phyloP scores from a whole-genome alignment of 2,888 invertebrate species.

The Tetanocera ferruginea region DNA sequence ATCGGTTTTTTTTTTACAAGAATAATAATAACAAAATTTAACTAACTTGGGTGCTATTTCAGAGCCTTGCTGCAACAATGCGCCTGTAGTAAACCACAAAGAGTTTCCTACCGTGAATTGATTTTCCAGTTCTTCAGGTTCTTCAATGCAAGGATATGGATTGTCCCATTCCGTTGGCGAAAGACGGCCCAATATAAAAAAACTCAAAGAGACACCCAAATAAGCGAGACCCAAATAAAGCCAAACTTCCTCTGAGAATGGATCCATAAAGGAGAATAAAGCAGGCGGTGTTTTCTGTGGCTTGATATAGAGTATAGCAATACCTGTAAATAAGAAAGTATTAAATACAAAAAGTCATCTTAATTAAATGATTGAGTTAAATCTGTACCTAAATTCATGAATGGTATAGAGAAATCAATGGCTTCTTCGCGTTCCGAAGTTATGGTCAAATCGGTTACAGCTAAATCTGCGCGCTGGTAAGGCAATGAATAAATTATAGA shows the following conservation, averaged over 20 bases:
- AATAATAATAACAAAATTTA: too few species aligned
- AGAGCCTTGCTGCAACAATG: constrained; percentile 87
- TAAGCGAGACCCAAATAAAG: constrained; percentile 85
- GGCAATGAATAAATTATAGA: constrained; percentile 7
- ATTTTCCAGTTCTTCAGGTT: constrained; percentile 86
- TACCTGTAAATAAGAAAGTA: constrained; percentile 72
- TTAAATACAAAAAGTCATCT: neutral
- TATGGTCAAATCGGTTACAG: constrained; percentile 90
- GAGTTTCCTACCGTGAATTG: constrained; percentile 86
- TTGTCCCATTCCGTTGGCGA: constrained; percentile 92
- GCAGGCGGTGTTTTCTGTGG: constrained; percentile 87
- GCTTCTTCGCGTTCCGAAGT: constrained; percentile 89
- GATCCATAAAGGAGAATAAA: constrained; percentile 91
- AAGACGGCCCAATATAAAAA: constrained; percentile 84
- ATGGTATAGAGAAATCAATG: constrained; percentile 95
- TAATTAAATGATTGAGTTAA: neutral
- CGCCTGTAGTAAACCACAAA: constrained; percentile 90
- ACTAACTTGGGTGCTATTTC: constrained; percentile 88
- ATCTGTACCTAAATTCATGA: constrained; percentile 86
- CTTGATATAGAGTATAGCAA: constrained; percentile 89
- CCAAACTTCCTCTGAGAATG: constrained; percentile 90
- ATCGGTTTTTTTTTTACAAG: too few species aligned
- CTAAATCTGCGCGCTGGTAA: constrained; percentile 86
- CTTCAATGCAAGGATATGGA: constrained; percentile 86
- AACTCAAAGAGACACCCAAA: constrained; percentile 78